Base-by-base conservation (phyloP, 2,797 vertebrate species). In the Argentina silus region DNA sequence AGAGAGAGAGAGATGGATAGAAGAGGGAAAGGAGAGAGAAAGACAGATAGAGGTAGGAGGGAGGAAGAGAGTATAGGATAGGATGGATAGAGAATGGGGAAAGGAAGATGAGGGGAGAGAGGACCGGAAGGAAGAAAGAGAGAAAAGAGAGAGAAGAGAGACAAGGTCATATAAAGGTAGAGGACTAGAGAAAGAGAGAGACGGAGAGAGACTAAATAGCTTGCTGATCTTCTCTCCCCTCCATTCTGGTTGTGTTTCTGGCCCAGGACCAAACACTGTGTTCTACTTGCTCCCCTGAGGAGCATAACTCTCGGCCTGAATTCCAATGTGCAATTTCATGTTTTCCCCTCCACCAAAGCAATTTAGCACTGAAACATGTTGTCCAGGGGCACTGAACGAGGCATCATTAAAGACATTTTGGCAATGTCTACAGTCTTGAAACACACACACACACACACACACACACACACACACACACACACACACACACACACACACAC, bases 261-360 rank as follows among this genome's bases (percentile, higher is more conserved):
- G 89, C 85, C 72, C 51, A 9, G 75, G 21, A 84, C 86, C 84
- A 88, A 82, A 73, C 72, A 11, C 70, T 9, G 70, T 79, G 76
- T 74, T 81, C 66, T 75, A 71, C 61, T 68, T 61, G 69, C 84
- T 80, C 85, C 83, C 83, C 67, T 15, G 75, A 78, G 84, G 82
- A 84, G 79, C 83, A 76, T 70, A 69, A 83, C 87, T 87, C 80
- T 80, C 86, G 86, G 85, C 87, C 81, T 78, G 76, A 88, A 90
- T 92, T 92, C 89, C 90, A 86, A 79, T 87, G 74, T 80, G 88
- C 81, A 86, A 88, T 89, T 92, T 91, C 61, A 85, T 82, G 84
- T 88, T 81, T 87, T 87, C 78, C 77, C 79, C 77, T 81, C 19
- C n/a, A 10, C 64, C 2, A 36, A 78, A 81, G 67, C 74, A 45